Conservation (phyloP, 2,113 vertebrate genomes). For the Mormoops blainvillei region DNA sequence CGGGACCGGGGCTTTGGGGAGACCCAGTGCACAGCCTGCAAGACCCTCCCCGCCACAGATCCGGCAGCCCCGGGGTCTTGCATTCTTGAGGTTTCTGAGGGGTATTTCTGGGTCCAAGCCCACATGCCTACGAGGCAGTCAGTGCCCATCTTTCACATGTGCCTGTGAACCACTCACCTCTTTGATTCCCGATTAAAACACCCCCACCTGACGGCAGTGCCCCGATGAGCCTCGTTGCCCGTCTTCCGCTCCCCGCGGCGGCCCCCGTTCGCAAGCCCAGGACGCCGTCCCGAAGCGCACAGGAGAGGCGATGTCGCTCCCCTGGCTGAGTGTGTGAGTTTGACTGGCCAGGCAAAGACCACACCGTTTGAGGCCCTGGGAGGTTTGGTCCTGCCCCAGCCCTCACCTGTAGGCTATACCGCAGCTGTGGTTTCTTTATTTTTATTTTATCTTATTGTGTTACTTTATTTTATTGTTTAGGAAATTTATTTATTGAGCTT, state of each 20-base stretch:
- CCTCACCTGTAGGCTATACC: background rate
- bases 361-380: background rate
- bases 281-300: background rate
- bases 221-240: background rate
- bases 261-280: background rate
- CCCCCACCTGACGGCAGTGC: background rate
- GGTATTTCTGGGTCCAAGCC: background rate
- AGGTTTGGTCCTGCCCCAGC: background rate
- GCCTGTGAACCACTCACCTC: accelerated
- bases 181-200: background rate
- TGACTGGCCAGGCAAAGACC: background rate
- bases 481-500: too few species aligned
- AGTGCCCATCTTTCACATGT: background rate
- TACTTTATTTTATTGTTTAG: background rate
- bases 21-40: background rate
- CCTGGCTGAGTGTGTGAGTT: too few species aligned
- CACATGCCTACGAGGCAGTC: background rate
- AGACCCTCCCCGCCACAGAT: background rate
- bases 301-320: background rate
- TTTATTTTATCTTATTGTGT: background rate
- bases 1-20: background rate
- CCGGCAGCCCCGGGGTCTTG: background rate
- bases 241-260: too few species aligned
- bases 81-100: background rate
- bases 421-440: background rate